Percentiles rank a stretch among this genome's conserved stretches.
These are phyloP conservation scores for Axea sp. DNA, from an alignment of 2,888 invertebrate genomes.

Conservation along the genomic window DNA sequence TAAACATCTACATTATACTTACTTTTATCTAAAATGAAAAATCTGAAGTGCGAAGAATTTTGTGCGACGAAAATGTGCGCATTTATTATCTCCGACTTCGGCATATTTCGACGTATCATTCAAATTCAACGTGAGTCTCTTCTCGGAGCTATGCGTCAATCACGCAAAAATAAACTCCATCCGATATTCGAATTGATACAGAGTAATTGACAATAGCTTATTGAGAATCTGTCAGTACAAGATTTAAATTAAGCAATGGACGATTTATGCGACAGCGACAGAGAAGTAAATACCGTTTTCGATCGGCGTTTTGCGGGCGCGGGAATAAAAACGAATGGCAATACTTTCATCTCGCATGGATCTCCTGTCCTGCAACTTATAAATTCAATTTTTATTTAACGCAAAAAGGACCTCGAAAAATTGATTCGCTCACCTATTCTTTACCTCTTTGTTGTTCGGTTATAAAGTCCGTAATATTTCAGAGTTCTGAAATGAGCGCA, in stretches of 20 bases:
- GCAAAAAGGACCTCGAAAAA: conserved; percentile 38
- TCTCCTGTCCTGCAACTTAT: conserved; percentile 46
- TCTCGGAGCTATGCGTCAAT: conserved; percentile 69
- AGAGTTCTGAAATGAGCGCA: conserved; percentile 28
- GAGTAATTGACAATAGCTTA: conserved; percentile 74
- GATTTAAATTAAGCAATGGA: conserved; percentile 69
- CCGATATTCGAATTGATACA: conserved; percentile 69
- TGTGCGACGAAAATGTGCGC: conserved; percentile 2
- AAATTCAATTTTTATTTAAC: conserved; percentile 53
- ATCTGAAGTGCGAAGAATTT: conserved; percentile 17
- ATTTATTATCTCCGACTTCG: conserved; percentile 26
- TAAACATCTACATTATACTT: too few species aligned
- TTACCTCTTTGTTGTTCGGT: background rate
- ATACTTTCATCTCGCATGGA: conserved; percentile 37
- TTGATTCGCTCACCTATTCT: conserved; percentile 18
- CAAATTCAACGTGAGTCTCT: conserved; percentile 46
- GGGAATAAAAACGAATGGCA: conserved; percentile 29
- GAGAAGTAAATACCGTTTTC: conserved; percentile 38
- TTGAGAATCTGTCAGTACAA: conserved; percentile 71
- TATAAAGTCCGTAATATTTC: conserved; percentile 33
- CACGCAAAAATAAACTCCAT: conserved; percentile 69
- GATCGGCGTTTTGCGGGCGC: background rate
- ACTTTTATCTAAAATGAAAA: too few species aligned
- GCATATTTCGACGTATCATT: conserved; percentile 34
- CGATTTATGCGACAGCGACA: conserved; percentile 56